Evolutionary conservation across 30 jellyfish, hydroid and myxozoan species (phyloP).

Genomic region (Aurelia sp.): DNA sequence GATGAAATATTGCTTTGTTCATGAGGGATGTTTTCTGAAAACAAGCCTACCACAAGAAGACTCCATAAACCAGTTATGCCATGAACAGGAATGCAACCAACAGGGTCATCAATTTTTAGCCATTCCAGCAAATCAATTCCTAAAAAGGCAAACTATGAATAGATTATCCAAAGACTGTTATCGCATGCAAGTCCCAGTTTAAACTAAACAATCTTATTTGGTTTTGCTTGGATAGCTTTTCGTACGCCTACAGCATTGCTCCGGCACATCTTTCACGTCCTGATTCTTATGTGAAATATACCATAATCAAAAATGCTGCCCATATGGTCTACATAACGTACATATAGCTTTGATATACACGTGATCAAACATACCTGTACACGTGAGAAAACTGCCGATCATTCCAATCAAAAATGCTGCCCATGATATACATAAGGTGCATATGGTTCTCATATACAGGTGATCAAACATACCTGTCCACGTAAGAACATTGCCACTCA

Average conservation of each 20-base stretch:
- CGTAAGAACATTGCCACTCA: constrained; percentile 58
- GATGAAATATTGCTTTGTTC: constrained; percentile 11
- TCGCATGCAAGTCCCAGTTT: too few species aligned
- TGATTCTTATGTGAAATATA: too few species aligned
- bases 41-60: constrained; percentile 73
- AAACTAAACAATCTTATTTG: too few species aligned
- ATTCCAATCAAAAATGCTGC: constrained; percentile 77
- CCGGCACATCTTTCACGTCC: too few species aligned
- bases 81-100: constrained; percentile 92
- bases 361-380: constrained; percentile 42
- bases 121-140: constrained; percentile 72
- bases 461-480: constrained; percentile 45
- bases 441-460: too few species aligned
- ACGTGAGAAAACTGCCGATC: constrained; percentile 60
- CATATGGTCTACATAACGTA: too few species aligned
- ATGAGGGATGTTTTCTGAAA: constrained; percentile 62
- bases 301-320: too few species aligned
- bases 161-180: too few species aligned
- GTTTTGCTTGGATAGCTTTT: too few species aligned
- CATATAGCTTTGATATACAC: too few species aligned
- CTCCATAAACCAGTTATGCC: constrained; percentile 86
- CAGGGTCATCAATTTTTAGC: constrained; percentile 91
- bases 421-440: constrained; percentile 86
- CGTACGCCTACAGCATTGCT: too few species aligned
- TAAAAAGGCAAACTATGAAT: not conserved